Evolutionary conservation across 2,888 invertebrate genomes (phyloP), one percentile per base, ranked within the genome.

Genomic region (Eristalinus sepulchralis): DNA sequence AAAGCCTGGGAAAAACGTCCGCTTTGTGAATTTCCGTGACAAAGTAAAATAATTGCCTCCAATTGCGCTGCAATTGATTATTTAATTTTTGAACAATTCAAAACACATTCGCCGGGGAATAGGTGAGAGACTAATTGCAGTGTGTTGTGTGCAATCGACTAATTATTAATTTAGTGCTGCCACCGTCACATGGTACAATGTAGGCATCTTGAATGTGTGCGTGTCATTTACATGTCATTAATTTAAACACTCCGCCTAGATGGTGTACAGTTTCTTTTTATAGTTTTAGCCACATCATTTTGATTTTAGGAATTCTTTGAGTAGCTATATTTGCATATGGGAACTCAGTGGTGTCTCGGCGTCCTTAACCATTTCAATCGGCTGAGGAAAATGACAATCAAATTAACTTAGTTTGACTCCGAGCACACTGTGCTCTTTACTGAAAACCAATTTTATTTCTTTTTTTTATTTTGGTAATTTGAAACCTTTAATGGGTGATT

Each of bases 41-140:
- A n/a, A 59, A 39, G 24, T 20, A n/a, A 70, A 36, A 9, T 10
- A 76, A 76, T 67, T 33, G 59, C 27, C 24, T 53, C 20, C 20
- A 76, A 76, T 76, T 73, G 55, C 59, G 39, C 31, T 57, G 22
- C 27, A 67, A 53, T 33, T 13, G 53, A 20, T 59, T 0, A 13
- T 22, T 55, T 22, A 17, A 0, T 20, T 57, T 57, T 57, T 8
- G 31, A 6, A 22, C 3, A 34, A 31, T 53, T 20, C 22, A 22
- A 34, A 63, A 20, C 34, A 17, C 62, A 66, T 17, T 59, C n/a
- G 22, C 22, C 17, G 47, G 47, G 1, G 47, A 47, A 17, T 31
- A n/a, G 22, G 75, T 59, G 67, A 60, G 67, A 60, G 33, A 67
- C n/a, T 47, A 53, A 68, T 67, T 76, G 34, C 34, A 24, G 47